These are phyloP conservation scores for Nibea coibor DNA, from an alignment of 2,113 vertebrate genomes.

Conservation along the genomic window DNA sequence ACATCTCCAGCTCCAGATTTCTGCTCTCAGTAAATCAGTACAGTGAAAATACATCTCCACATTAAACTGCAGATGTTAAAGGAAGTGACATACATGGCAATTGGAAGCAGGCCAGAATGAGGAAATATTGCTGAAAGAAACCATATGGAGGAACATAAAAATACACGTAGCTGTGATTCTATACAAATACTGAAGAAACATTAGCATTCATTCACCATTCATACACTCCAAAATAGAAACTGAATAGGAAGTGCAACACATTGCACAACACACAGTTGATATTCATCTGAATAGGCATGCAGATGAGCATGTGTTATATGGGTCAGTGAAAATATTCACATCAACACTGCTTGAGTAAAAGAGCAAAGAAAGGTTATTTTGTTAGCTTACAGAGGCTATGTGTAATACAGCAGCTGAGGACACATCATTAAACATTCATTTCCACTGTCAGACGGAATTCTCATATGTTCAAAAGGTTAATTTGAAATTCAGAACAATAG, in stretches of 20 bases:
- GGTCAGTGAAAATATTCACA: conserved; percentile 45
- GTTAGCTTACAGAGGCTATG: conserved; percentile 3
- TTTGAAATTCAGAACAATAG: conserved; percentile 24
- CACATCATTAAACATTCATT: conserved; percentile 44
- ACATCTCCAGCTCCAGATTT: conserved; percentile 24
- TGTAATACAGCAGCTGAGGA: background rate
- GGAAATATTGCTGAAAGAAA: conserved; percentile 27
- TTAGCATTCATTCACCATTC: conserved; percentile 23
- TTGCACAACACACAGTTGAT: conserved; percentile 14
- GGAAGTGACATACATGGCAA: conserved; percentile 49
- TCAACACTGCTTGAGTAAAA: conserved; percentile 21
- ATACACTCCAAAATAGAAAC: background rate
- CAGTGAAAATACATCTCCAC: conserved; percentile 5
- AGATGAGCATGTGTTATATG: conserved; percentile 31
- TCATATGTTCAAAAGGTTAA: conserved; percentile 10
- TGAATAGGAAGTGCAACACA: conserved; percentile 26
- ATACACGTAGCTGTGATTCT: conserved; percentile 27
- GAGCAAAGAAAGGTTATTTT: conserved; percentile 16
- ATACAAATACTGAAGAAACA: conserved; percentile 44
- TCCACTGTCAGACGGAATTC: conserved; percentile 25
- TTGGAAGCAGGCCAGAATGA: conserved; percentile 45
- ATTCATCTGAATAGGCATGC: conserved; percentile 5
- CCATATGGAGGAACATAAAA: conserved; percentile 40
- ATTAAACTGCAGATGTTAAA: conserved; percentile 50
- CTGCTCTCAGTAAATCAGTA: conserved; percentile 29